Base-by-base conservation (phyloP, 35 echinoderm and acorn worm species). In the Holothuria glaberrima region DNA sequence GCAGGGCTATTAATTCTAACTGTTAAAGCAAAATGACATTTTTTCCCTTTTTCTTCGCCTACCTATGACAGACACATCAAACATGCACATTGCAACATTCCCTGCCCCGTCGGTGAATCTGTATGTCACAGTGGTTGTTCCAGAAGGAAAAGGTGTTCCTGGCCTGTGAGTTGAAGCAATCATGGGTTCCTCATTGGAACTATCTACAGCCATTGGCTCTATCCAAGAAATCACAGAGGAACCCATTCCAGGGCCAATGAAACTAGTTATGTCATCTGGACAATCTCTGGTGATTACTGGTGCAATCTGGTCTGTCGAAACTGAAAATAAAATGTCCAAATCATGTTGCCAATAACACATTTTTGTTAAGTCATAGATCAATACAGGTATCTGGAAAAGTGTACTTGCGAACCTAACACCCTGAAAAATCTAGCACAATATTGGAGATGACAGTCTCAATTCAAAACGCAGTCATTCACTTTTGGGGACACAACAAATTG, bases 261-360 rank as follows among this genome's bases (percentile, higher is more conserved):
- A 36, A 45, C 20, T 21, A 48, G 25, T 25, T 19, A 76, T 76
- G 34, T 76, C 72, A 35, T 35, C 72, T 22, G 72, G 72, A 20
- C 72, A 76, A 45, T 41, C 33, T 76, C 72, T 35, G 12, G 24
- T 45, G 36, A 76, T 76, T 19, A 76, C 72, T 76, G 72, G 72
- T 76, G 34, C 17, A 9, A 22, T 25, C 21, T 76, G 72, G 30
- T 76, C 72, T 59, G 52, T 59, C 52, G 12, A 33, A 45, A 31
- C 72, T 76, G 30, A 17, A 45, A 76, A n/a, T 10, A 76, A 5
- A 76, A 45, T 75, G 71, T 29, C 6, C 22, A 31, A 75, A 45
- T 20, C 36, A 26, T 29, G 30, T 75, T 32, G 34, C 20, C 9
- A 30, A 45, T 29, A 75, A 45, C 31, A 29, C 0, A 20, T 75